A percentile compares a stretch with the other conserved stretches of the same genome.
phyloP scores from a whole-genome alignment of 2,888 invertebrate genomes.

The Hoplodrina ambigua region DNA sequence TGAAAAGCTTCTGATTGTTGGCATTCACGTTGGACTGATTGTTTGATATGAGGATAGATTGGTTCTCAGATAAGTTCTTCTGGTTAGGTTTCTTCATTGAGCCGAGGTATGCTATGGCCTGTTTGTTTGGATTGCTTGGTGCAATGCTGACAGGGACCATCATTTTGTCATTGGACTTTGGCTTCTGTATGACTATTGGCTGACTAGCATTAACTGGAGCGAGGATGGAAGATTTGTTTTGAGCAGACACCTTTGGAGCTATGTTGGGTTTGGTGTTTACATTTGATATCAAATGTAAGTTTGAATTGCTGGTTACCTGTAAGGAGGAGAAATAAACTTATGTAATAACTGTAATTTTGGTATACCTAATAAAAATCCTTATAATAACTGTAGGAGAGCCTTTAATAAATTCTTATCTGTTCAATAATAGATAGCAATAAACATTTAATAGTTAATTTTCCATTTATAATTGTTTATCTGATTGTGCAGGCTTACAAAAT shows the following conservation, averaged over 20 bases:
- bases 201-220: constrained; percentile 84
- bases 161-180: constrained; percentile 86
- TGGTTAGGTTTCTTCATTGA: constrained; percentile 88
- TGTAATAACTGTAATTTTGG: constrained; percentile 19
- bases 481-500: constrained; percentile 1
- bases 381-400: not conserved
- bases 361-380: constrained; percentile 4
- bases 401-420: not conserved
- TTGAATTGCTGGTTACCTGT: constrained; percentile 85
- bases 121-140: constrained; percentile 82
- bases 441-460: not conserved
- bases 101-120: constrained; percentile 89
- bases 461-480: not conserved
- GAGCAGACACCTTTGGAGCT: constrained; percentile 80
- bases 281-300: constrained; percentile 86
- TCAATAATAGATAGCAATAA: not conserved
- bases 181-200: constrained; percentile 91
- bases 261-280: constrained; percentile 83
- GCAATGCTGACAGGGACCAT: constrained; percentile 88
- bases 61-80: constrained; percentile 82
- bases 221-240: constrained; percentile 83
- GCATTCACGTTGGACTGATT: constrained; percentile 82
- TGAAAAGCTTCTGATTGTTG: constrained; percentile 89
- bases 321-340: constrained; percentile 61
- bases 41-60: constrained; percentile 86